Base-by-base conservation (phyloP, 1,140 invertebrate genomes). In the Sycophaga agraensis region DNA sequence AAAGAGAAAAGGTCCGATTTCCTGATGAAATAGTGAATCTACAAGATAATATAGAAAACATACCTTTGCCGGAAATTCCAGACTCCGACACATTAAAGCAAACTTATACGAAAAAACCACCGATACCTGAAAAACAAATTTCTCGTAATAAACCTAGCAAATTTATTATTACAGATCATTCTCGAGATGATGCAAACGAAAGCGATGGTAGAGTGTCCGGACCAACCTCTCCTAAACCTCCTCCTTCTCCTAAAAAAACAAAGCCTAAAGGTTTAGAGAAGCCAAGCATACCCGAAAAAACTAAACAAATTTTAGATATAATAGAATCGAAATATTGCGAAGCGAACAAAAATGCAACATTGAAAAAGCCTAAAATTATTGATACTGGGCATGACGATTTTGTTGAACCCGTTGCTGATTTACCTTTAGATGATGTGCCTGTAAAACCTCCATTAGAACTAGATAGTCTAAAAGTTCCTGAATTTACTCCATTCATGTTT, bases 381-480 rank as follows among this genome's bases (percentile, higher is more conserved):
- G 78, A 81, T 55, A 79, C 78, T 0, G 78, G 78, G 16, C 73
- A 72, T 48, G 79, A 80, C 51, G 79, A 81, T 66, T 81, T 81
- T 59, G 77, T 81, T 8, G 78, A 81, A 51, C 79, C 78, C 2
- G 76, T 81, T 5, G 78, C 78, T 0, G 78, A 81, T 55, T 68
- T 81, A 59, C 79, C 79, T n/a, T 64, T 81, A 16, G 79, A 81
- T 49, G 78, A 81, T 54, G 71, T 80, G 5, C 77, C 79, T 6
- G 73, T 80, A 2, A 81, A 81, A 64, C 77, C 77, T 4, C 68
- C 72, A n/a, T 61, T 80, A 57, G 79, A 80, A 57, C 69, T 80
- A 59, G 79, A 81, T 62, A 73, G 74, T 54, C 64, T 81, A 1
- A 80, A 81, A 71, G 78, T 81, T 19, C 79, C 79, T 12, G 79